Evolutionary conservation across 2,113 vertebrate species (phyloP), one percentile per base, ranked within the genome.

Genomic region (Equus quagga): DNA sequence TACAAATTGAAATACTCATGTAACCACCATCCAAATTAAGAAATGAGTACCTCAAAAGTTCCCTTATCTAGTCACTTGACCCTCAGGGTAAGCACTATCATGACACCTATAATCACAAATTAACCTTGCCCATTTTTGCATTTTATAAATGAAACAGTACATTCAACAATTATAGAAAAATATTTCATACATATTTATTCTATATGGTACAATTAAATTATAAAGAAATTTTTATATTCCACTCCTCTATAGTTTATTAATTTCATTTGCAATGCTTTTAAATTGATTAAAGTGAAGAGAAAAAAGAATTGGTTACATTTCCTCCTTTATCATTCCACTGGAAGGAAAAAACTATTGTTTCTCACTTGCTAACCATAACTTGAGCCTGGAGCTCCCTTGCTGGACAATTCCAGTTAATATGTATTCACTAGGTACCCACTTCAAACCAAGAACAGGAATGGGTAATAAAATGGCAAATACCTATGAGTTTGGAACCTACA

Each of bases 241-340:
- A 21, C 14, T 73, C n/a, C 33, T 60, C 2, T 23, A n/a, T 64
- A 62, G 73, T 73, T 78, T 86, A 26, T 49, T 62, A 70, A 54
- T 72, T 73, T 76, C 60, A 76, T 49, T 67, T 85, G 12, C 13
- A 49, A 5, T 36, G 11, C 44, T 75, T 82, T 24, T 75, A 44
- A 84, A 72, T 60, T 70, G 36, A 96, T 84, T 85, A 46, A 96
- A 93, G 41, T 60, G 28, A 93, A 75, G 69, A 44, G 19, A 44
- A 80, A 95, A 72, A 64, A 64, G 15, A 78, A 62, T 31, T 51
- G 33, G 46, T 67, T 69, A 75, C 36, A 82, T 75, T 75, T 75
- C 6, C 6, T 9, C 41, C 69, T 69, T 49, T 76, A 88, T 64
- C 56, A 75, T 60, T 75, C 69, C 21, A 58, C 31, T 67, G 28